Conservation (phyloP, 2,888 invertebrate genomes). For the Lamellibrachia satsuma region DNA sequence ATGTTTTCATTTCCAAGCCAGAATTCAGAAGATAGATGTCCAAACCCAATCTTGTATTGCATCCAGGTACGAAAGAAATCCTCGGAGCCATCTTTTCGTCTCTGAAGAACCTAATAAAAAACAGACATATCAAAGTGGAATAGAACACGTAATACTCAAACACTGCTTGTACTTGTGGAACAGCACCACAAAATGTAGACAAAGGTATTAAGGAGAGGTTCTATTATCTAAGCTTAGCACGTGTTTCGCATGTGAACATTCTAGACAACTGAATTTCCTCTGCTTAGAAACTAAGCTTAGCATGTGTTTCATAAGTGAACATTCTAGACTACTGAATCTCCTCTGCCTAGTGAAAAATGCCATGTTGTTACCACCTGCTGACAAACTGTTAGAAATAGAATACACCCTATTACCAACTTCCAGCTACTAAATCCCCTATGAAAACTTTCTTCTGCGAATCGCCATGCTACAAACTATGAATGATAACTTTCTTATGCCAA, state of each 20-base stretch:
- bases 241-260: not conserved
- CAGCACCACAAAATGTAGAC: not conserved
- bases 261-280: too few relatives aligned
- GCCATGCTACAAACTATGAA: too few relatives aligned
- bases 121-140: not conserved
- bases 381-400: too few relatives aligned
- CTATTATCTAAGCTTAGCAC: not conserved
- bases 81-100: not conserved
- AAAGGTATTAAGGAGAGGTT: not conserved
- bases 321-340: too few relatives aligned
- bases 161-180: not conserved
- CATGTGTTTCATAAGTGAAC: too few relatives aligned
- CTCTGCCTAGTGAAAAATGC: too few relatives aligned
- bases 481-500: too few relatives aligned
- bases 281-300: too few relatives aligned
- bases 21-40: not conserved
- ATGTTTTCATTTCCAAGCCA: not conserved
- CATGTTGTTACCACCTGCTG: too few relatives aligned
- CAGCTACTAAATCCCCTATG: too few relatives aligned
- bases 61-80: slow-evolving; percentile 12
- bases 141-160: not conserved
- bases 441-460: too few relatives aligned
- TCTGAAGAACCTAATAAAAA: slow-evolving; percentile 3
- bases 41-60: not conserved
- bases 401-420: too few relatives aligned